A percentile compares a stretch with the other conserved stretches of the same genome.
Evolutionary conservation across 2,888 invertebrate species (phyloP).

Genomic region (Ellobium chinense): DNA sequence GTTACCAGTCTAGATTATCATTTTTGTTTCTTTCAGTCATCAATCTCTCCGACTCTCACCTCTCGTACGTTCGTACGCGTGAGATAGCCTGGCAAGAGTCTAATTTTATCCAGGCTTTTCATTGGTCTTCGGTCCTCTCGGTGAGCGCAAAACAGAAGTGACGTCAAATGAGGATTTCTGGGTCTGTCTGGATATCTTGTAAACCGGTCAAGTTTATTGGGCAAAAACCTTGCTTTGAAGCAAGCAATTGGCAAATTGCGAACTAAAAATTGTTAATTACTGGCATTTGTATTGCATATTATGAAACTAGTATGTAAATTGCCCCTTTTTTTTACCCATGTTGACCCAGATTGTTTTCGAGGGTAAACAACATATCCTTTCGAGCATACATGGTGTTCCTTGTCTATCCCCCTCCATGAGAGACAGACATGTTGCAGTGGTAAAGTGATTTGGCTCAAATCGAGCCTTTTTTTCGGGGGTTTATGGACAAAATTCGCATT

Average conservation of each 20-base stretch:
- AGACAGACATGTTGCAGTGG: conserved; percentile 66
- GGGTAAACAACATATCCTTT: conserved; percentile 49
- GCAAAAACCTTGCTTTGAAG: background rate
- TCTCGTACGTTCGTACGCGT: conserved; percentile 5
- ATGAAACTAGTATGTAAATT: too few relatives aligned
- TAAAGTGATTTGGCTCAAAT: conserved; percentile 66
- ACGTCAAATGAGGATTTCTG: conserved; percentile 21
- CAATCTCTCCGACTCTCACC: too few relatives aligned
- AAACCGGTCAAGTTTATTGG: background rate
- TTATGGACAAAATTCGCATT: conserved; percentile 38
- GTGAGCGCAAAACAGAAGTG: conserved; percentile 46
- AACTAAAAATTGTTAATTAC: too few relatives aligned
- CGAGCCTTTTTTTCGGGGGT: conserved; percentile 70
- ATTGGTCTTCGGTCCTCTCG: conserved; percentile 27
- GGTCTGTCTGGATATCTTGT: conserved; percentile 23
- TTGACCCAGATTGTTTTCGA: too few relatives aligned
- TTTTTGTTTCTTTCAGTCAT: too few relatives aligned
- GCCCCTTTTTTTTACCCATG: too few relatives aligned
- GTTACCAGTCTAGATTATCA: too few relatives aligned
- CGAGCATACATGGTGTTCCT: conserved; percentile 59
- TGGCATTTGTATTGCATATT: too few relatives aligned
- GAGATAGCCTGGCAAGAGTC: conserved; percentile 9
- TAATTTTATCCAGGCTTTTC: conserved; percentile 34
- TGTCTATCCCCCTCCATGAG: conserved; percentile 66
- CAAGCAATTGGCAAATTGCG: too few relatives aligned